Evolutionary conservation across 2,888 invertebrate species (phyloP).

Genomic region (Synergus japonicus): DNA sequence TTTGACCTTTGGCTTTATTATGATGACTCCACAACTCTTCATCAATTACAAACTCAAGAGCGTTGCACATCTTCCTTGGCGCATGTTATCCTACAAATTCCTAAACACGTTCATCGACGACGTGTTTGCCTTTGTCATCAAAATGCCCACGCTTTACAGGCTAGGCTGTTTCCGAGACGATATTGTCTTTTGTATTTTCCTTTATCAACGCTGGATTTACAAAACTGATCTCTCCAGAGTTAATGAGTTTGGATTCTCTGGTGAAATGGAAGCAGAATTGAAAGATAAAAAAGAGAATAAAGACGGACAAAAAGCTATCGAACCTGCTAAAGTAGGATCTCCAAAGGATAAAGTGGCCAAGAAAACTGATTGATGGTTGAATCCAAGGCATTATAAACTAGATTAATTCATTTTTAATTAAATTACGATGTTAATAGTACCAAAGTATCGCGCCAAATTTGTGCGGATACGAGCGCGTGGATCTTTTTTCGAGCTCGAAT

Average conservation of each 20-base stretch:
- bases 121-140: conserved; percentile 99
- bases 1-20: conserved; percentile 98
- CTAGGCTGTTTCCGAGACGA: conserved; percentile 99
- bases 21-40: conserved; percentile 99
- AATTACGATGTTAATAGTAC: conserved; percentile 16
- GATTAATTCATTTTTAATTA: conserved; percentile 22
- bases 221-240: conserved; percentile 96
- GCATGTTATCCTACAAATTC: conserved; percentile 99
- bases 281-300: conserved; percentile 57
- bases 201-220: conserved; percentile 99
- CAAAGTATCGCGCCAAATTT: conserved; percentile 3
- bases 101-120: conserved; percentile 99
- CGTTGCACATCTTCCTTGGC: conserved; percentile 99
- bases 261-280: conserved; percentile 87
- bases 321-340: conserved; percentile 53
- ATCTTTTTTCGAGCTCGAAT: not conserved
- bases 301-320: conserved; percentile 51
- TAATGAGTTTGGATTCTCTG: conserved; percentile 99
- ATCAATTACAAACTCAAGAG: conserved; percentile 99
- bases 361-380: conserved; percentile 66
- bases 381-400: not conserved
- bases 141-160: conserved; percentile 99
- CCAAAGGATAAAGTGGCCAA: conserved; percentile 60
- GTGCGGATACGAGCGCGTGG: not conserved
- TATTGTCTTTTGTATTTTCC: conserved; percentile 98